phyloP scores from a whole-genome alignment of 2,113 vertebrate genomes.

The Bettongia penicillata region DNA sequence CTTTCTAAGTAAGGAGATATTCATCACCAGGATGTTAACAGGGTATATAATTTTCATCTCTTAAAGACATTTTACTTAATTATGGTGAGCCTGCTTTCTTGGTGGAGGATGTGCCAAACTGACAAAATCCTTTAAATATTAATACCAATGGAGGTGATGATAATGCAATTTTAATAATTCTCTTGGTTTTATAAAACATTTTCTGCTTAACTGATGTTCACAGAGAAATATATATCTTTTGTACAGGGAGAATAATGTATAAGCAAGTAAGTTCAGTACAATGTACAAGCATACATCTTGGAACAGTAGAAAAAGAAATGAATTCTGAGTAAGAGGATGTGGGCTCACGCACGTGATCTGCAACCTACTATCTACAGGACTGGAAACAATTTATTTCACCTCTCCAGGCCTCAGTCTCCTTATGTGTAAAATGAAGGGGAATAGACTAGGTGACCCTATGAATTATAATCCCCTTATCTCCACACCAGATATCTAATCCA shows the following conservation, averaged over 20 bases:
- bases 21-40: background rate
- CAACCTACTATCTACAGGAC: background rate
- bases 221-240: background rate
- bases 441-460: background rate
- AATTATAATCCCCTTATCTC: background rate
- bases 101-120: background rate
- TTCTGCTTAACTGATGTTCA: background rate
- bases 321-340: background rate
- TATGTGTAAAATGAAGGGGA: background rate
- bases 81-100: background rate
- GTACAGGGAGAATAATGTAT: background rate
- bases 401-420: background rate
- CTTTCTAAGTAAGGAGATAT: background rate
- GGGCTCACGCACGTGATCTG: background rate
- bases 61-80: background rate
- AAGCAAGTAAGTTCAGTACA: background rate
- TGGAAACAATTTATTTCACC: background rate
- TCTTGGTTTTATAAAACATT: background rate
- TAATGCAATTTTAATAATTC: background rate
- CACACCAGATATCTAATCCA: background rate
- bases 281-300: background rate
- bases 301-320: background rate
- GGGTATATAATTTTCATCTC: background rate
- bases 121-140: background rate
- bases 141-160: background rate